These are phyloP conservation scores for Anastatus disparis DNA, from an alignment of 1,140 invertebrate species.

Conservation along the genomic window DNA sequence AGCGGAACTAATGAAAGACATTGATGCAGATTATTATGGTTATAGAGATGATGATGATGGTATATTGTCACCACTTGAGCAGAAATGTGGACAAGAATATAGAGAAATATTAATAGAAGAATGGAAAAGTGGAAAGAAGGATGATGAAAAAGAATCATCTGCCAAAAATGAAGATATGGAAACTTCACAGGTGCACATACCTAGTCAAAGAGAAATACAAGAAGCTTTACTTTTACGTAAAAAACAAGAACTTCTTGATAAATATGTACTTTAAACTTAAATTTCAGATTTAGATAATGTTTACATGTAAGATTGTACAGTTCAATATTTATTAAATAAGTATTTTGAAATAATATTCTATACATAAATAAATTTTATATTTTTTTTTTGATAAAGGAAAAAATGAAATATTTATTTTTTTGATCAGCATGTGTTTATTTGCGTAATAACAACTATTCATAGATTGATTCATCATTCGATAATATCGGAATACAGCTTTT, in stretches of 20 bases:
- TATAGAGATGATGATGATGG: slow-evolving; percentile 99
- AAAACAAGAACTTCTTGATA: slow-evolving; percentile 88
- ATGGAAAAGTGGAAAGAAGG: slow-evolving; percentile 70
- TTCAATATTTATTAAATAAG: background rate
- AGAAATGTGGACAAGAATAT: slow-evolving; percentile 79
- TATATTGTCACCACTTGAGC: slow-evolving; percentile 88
- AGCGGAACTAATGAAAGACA: slow-evolving; percentile 96
- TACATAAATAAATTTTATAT: slow-evolving; percentile 6
- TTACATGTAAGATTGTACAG: slow-evolving; percentile 3
- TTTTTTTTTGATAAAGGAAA: background rate
- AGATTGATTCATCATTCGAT: slow-evolving; percentile 58
- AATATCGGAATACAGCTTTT: slow-evolving; percentile 64
- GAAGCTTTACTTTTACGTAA: slow-evolving; percentile 86
- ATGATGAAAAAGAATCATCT: slow-evolving; percentile 62
- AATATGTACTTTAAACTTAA: slow-evolving; percentile 68
- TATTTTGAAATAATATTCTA: background rate
- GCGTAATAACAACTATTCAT: slow-evolving; percentile 57
- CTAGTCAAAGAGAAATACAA: slow-evolving; percentile 89
- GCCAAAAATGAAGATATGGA: slow-evolving; percentile 57
- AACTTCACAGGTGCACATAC: slow-evolving; percentile 87
- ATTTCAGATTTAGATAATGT: no score
- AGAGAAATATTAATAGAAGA: slow-evolving; percentile 72
- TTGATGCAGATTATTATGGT: slow-evolving; percentile 98
- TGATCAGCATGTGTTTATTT: slow-evolving; percentile 38
- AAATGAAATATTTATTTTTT: slow-evolving; percentile 7